Percentiles rank a stretch among this genome's conserved stretches.
These are phyloP conservation scores for Exephanes ischioxanthus DNA, from an alignment of 2,888 invertebrate genomes.

Conservation along the genomic window DNA sequence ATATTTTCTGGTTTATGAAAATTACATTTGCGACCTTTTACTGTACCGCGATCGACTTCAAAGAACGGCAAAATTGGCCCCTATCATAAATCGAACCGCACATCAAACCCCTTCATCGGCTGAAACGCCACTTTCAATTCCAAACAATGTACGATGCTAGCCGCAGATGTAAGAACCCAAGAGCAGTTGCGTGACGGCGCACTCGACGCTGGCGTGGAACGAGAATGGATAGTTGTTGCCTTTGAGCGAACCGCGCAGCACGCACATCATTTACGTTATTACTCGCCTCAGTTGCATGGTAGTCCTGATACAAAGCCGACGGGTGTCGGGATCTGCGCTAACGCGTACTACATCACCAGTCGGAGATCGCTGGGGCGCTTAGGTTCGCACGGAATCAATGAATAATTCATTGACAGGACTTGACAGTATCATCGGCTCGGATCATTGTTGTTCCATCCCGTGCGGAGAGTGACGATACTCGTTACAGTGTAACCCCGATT, in stretches of 20 bases:
- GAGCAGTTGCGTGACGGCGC: slow-evolving; percentile 49
- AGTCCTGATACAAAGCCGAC: slow-evolving; percentile 1
- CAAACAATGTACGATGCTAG: not conserved
- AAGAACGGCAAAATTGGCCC: not conserved
- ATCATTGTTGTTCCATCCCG: slow-evolving; percentile 13
- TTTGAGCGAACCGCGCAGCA: slow-evolving; percentile 44
- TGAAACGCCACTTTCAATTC: not conserved
- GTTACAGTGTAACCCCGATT: too few relatives aligned
- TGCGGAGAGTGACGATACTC: not conserved
- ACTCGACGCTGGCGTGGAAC: slow-evolving; percentile 33
- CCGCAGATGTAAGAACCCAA: not conserved
- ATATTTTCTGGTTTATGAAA: too few relatives aligned
- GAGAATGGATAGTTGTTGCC: slow-evolving; percentile 41
- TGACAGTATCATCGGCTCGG: slow-evolving; percentile 21
- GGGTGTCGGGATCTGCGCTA: slow-evolving; percentile 18
- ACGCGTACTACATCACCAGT: slow-evolving; percentile 10
- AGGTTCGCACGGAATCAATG: slow-evolving; percentile 25
- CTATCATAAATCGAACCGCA: not conserved
- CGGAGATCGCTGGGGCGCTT: slow-evolving; percentile 23
- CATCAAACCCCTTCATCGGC: not conserved
- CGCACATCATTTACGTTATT: slow-evolving; percentile 57
- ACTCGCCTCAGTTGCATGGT: slow-evolving; percentile 2
- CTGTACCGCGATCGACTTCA: not conserved
- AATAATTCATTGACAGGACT: slow-evolving; percentile 41
- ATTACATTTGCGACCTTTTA: too few relatives aligned